Conservation (phyloP, 2,797 vertebrate genomes). For the Paramormyrops hopkinsi region DNA sequence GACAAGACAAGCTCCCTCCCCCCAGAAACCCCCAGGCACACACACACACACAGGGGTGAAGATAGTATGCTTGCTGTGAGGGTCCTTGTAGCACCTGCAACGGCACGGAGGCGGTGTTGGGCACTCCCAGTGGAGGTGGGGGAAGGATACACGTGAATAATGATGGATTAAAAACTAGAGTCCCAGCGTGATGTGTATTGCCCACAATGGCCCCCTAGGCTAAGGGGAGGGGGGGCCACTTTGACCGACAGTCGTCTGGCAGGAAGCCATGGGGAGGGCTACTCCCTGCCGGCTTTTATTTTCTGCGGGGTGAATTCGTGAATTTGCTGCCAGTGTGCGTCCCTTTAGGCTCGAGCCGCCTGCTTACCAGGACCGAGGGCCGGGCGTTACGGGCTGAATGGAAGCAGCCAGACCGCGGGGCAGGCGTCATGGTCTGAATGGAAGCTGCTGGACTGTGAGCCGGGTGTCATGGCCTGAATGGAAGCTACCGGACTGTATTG, state of each 20-base stretch:
- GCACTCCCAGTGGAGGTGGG: conserved; percentile 23
- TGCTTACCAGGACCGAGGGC: conserved; percentile 41
- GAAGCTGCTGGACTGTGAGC: neutral
- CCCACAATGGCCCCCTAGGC: conserved; percentile 48
- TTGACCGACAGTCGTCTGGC: conserved; percentile 63
- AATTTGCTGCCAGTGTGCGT: conserved; percentile 56
- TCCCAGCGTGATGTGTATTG: conserved; percentile 67
- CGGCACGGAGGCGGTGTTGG: conserved; percentile 20
- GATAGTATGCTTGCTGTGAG: conserved; percentile 26
- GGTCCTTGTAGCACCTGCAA: conserved; percentile 34
- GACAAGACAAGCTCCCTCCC: conserved; percentile 28
- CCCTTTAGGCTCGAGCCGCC: conserved; percentile 45
- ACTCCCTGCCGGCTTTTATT: conserved; percentile 68
- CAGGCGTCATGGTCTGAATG: neutral
- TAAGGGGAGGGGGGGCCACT: conserved; percentile 47
- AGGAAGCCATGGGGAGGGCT: conserved; percentile 52
- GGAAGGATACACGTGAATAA: conserved; percentile 52
- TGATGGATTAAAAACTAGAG: conserved; percentile 61
- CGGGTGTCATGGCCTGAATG: neutral
- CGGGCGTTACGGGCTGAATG: conserved; percentile 40
- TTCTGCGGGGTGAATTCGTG: conserved; percentile 62
- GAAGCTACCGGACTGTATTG: neutral
- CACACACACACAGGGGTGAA: conserved; percentile 18
- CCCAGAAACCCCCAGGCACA: neutral
- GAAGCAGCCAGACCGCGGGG: conserved; percentile 27